Evolutionary conservation across 2,797 vertebrate species (phyloP), one percentile per base, ranked within the genome.

Genomic region (Crenichthys baileyi): DNA sequence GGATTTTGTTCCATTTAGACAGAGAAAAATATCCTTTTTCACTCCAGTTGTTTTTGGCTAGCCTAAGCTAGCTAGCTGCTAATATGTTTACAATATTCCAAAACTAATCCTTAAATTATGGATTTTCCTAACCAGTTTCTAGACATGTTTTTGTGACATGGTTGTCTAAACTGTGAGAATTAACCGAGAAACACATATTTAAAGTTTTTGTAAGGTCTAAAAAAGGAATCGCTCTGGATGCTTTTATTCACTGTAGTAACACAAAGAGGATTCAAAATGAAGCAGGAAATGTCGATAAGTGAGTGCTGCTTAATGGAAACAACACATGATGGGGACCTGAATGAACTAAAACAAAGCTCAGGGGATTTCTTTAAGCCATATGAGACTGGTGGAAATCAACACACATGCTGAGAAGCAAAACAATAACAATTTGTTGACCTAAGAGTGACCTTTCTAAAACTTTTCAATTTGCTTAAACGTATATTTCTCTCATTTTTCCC

Each of bases 331-430:
- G 63, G 63, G 53, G 36, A 39, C 63, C 70, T 65, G 36, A 80
- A 51, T 70, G 60, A 20, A 60, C 78, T 71, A 79, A 89, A 85
- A 88, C 79, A 75, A 77, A 63, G 76, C 70, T 86, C 80, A 79
- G 83, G 77, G 71, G 46, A 79, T n/a, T 82, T 71, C 9, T 84
- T 83, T 84, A 71, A 81, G 71, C 71, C 81, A 29, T 61, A 70
- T 70, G 56, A 63, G 75, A 86, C 83, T 9, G 0, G 67, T 76
- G 16, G 20, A 88, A 83, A 79, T 84, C 75, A 82, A 89, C 79
- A 88, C 79, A 80, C 80, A 83, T 48, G 77, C 7, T 48, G 65
- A 82, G 46, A 67, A 82, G 78, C 74, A 85, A 83, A 81, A 39
- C 70, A 75, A 65, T 79, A 29, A 79, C 78, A 12, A 72, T 22